Evolutionary conservation across 1,140 invertebrate genomes (phyloP).

Genomic region (Saccostrea glomerata): DNA sequence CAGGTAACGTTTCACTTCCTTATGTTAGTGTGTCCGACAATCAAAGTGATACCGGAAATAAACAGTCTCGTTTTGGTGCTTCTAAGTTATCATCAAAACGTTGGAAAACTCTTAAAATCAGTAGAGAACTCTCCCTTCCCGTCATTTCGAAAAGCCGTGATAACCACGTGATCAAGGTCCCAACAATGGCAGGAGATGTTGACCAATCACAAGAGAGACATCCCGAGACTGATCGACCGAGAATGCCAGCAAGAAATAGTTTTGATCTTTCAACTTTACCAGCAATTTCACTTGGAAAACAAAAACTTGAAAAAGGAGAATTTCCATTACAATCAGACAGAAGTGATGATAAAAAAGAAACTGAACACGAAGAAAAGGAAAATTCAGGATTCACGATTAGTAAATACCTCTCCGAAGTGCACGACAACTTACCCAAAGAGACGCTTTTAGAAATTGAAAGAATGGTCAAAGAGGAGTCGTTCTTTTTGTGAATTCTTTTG

Average conservation of each 20-base stretch:
- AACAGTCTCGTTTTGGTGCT: background rate
- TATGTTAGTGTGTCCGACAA: background rate
- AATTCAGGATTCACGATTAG: background rate
- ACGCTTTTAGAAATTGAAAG: background rate
- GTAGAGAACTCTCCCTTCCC: background rate
- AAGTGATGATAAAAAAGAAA: background rate
- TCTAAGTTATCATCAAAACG: background rate
- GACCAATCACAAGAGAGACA: background rate
- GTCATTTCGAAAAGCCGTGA: background rate
- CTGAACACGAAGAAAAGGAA: background rate
- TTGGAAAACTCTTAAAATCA: background rate
- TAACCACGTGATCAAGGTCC: background rate
- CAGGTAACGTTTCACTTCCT: background rate
- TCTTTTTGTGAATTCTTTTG: background rate
- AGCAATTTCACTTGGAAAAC: background rate
- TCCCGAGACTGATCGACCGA: background rate
- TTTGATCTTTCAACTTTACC: conserved; percentile 20
- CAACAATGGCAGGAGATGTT: background rate
- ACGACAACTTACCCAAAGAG: background rate
- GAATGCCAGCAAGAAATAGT: conserved; percentile 8
- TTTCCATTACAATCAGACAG: background rate
- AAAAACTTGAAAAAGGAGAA: background rate
- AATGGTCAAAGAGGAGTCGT: conserved; percentile 27
- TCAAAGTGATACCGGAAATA: background rate
- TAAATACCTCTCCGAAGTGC: background rate